These are phyloP conservation scores for chimpanzee (Pan troglodytes) DNA, from an alignment of 2,113 vertebrate species.

Conservation along the genomic window DNA sequence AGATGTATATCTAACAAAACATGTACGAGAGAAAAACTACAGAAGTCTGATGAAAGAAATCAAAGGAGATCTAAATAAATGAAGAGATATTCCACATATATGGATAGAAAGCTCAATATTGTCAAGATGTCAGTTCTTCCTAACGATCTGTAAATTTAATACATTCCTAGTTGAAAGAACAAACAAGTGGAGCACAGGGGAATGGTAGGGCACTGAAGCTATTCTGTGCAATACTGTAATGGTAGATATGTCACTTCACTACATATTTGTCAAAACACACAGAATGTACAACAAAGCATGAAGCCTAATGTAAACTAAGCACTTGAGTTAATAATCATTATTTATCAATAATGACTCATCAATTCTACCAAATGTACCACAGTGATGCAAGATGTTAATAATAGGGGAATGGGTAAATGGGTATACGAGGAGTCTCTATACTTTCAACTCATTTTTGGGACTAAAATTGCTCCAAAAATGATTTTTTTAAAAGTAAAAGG, in stretches of 20 bases:
- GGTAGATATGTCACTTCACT: background rate
- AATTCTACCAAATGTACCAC: background rate
- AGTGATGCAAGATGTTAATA: background rate
- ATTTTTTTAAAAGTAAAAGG: background rate
- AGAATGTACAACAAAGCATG: background rate
- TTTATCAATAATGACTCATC: background rate
- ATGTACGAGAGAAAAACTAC: background rate
- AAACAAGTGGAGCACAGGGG: background rate
- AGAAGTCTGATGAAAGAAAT: conserved; percentile 1
- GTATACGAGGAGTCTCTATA: background rate
- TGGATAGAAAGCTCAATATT: background rate
- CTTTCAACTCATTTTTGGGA: background rate
- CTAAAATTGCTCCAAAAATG: background rate
- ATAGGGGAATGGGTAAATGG: background rate
- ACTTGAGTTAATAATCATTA: background rate
- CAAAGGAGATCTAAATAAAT: background rate
- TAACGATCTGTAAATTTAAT: background rate
- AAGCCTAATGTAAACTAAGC: background rate
- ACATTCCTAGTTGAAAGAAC: background rate
- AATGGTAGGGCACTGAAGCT: background rate
- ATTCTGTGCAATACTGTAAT: background rate
- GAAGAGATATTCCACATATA: background rate
- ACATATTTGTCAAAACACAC: background rate
- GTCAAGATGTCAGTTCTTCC: conserved; percentile 4
- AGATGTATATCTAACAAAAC: background rate